These are phyloP conservation scores for Gallinago undulata DNA, from an alignment of 2,113 vertebrate species.

Conservation along the genomic window DNA sequence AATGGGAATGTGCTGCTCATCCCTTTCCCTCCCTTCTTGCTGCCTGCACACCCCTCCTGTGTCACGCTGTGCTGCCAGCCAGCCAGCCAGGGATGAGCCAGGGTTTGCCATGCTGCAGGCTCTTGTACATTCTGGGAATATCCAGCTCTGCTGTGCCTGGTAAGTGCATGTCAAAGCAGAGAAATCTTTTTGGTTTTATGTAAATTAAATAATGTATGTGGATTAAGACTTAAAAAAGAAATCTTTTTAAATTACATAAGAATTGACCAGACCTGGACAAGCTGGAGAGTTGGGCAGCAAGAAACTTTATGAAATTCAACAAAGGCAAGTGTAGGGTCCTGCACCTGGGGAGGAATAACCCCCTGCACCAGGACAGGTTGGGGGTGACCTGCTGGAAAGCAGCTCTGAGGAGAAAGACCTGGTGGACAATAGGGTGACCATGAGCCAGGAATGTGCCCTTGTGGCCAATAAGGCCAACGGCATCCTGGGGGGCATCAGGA, in stretches of 20 bases:
- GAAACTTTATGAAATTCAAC: no score
- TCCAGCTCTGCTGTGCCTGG: neutral
- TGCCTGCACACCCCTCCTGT: neutral
- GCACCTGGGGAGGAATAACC: no score
- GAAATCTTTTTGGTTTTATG: neutral
- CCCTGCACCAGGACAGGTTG: no score
- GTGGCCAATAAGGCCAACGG: no score
- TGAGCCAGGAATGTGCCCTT: no score
- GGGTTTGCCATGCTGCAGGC: neutral
- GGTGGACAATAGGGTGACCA: no score
- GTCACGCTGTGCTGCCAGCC: neutral
- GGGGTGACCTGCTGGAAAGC: no score
- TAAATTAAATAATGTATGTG: neutral
- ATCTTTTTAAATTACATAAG: accelerated
- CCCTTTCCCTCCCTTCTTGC: neutral
- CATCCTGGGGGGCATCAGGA: no score
- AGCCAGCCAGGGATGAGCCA: neutral
- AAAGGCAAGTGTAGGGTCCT: no score
- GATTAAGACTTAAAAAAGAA: neutral
- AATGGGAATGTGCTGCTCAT: neutral
- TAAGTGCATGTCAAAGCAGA: neutral
- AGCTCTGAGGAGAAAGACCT: no score
- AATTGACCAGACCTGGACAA: neutral
- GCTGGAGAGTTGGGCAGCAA: no score
- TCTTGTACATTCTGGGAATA: neutral